Percentiles rank a stretch among this genome's conserved stretches.
Conservation (phyloP, 2,888 invertebrate species). For the Thera britannica region DNA sequence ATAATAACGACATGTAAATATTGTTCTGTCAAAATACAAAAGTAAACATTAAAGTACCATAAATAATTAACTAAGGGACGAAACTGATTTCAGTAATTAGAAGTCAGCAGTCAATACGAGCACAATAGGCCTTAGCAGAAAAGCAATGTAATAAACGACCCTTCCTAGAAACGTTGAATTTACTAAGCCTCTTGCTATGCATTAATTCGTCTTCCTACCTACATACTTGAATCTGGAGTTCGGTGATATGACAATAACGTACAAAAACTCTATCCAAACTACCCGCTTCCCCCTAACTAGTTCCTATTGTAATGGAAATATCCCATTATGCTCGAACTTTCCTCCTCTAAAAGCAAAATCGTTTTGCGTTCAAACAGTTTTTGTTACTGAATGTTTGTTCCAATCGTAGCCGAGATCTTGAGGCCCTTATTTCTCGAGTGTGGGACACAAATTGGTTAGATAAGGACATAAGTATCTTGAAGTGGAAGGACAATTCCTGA, state of each 20-base stretch:
- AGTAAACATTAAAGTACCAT: too few species aligned
- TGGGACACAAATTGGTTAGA: slow-evolving; percentile 35
- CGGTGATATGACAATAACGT: slow-evolving; percentile 23
- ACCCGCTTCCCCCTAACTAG: slow-evolving; percentile 45
- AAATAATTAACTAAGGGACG: too few species aligned
- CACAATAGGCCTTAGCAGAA: neutral
- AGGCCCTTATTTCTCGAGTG: slow-evolving; percentile 27
- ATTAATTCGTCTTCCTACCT: neutral
- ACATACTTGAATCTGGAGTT: slow-evolving; percentile 3
- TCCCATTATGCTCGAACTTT: slow-evolving; percentile 26
- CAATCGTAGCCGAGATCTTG: slow-evolving; percentile 9
- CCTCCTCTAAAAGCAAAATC: slow-evolving; percentile 27
- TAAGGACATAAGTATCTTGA: slow-evolving; percentile 15
- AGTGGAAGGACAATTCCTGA: slow-evolving; percentile 8
- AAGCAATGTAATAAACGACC: neutral
- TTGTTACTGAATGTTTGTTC: slow-evolving; percentile 28
- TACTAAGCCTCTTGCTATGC: neutral
- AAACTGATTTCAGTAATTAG: neutral
- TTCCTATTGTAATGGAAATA: slow-evolving; percentile 50
- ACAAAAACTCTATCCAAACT: slow-evolving; percentile 26
- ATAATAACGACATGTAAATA: too few species aligned
- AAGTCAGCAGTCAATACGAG: neutral
- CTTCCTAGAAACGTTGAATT: neutral
- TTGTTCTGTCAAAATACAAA: too few species aligned
- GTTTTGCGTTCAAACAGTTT: slow-evolving; percentile 26